A percentile compares a stretch with the other conserved stretches of the same genome.
Conservation (phyloP, 2,113 vertebrate genomes). For the Aix galericulata region DNA sequence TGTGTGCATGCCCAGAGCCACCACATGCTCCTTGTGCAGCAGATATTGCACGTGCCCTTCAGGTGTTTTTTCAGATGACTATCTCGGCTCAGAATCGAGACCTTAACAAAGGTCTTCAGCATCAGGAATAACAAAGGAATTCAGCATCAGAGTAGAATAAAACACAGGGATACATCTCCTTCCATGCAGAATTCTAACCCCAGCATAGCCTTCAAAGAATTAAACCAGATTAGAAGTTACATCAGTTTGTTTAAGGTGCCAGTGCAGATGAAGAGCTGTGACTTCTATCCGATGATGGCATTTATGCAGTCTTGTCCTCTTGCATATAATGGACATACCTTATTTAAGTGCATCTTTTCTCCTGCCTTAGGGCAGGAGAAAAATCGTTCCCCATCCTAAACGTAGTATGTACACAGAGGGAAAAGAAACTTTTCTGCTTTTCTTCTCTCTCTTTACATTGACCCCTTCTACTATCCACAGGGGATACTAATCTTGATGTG, state of each 20-base stretch:
- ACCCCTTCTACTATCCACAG: background rate
- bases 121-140: background rate
- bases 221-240: background rate
- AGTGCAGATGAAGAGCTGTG: background rate
- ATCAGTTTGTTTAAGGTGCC: background rate
- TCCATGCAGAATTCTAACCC: background rate
- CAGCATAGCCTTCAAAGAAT: background rate
- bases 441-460: background rate
- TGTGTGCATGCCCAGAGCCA: background rate
- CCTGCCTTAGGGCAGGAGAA: background rate
- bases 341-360: background rate
- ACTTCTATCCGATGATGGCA: background rate
- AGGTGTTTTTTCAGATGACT: background rate
- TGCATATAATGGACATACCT: no score
- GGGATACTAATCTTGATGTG: background rate
- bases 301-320: background rate
- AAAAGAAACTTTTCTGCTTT: background rate
- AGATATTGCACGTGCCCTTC: background rate
- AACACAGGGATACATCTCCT: background rate
- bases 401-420: background rate
- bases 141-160: background rate
- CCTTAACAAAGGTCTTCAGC: background rate
- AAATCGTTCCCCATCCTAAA: background rate
- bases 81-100: background rate
- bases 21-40: background rate